Evolutionary conservation across 1,140 invertebrate genomes (phyloP).

Genomic region (Choristoneura fumiferana): DNA sequence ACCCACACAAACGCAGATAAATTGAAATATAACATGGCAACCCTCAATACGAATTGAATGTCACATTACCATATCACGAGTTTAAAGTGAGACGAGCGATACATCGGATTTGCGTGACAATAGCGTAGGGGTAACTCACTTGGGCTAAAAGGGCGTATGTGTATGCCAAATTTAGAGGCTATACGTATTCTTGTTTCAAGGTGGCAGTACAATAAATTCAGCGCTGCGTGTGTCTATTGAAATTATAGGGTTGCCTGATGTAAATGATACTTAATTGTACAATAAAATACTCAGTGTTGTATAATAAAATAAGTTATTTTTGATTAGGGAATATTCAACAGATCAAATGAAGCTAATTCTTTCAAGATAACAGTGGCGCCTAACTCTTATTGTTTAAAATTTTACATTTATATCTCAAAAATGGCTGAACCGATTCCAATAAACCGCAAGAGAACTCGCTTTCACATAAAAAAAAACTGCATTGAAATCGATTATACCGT

Average conservation of each 20-base stretch:
- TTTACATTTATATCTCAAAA: too few relatives aligned
- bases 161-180: neutral
- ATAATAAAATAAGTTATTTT: too few relatives aligned
- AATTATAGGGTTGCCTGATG: constrained; percentile 25
- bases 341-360: too few relatives aligned
- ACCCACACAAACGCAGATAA: neutral
- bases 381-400: too few relatives aligned
- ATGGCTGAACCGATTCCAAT: too few relatives aligned
- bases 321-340: too few relatives aligned
- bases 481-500: too few relatives aligned
- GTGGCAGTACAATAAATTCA: constrained; percentile 67
- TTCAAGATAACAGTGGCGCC: too few relatives aligned
- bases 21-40: constrained; percentile 42
- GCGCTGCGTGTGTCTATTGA: constrained; percentile 73
- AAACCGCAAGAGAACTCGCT: too few relatives aligned
- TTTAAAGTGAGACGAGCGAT: constrained; percentile 68
- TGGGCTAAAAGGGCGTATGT: neutral
- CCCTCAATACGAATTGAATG: constrained; percentile 63
- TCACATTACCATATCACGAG: constrained; percentile 69
- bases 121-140: constrained; percentile 24
- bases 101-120: constrained; percentile 70
- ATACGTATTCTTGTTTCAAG: constrained; percentile 8
- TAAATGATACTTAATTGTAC: too few relatives aligned
- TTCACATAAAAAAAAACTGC: too few relatives aligned
- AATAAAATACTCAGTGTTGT: too few relatives aligned